Evolutionary conservation across 2,797 vertebrate species (phyloP).

Genomic region (Pangasius larnaudii): DNA sequence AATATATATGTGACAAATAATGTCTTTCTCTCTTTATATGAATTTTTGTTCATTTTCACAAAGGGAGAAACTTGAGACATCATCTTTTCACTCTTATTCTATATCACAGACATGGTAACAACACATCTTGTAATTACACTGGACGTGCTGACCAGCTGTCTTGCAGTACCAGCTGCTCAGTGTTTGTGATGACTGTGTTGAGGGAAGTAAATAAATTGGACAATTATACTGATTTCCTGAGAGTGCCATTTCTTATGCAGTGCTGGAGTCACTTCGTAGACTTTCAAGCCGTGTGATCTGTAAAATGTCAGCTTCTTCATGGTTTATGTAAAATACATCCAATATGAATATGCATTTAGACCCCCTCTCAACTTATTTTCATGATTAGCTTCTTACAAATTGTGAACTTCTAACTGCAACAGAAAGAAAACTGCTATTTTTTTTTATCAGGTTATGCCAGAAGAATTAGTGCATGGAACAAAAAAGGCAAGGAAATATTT

Average conservation of each 20-base stretch:
- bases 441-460: background rate
- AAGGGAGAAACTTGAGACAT: background rate
- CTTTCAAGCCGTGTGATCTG: conserved; percentile 10
- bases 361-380: background rate
- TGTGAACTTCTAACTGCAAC: background rate
- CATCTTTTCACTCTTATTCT: background rate
- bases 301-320: background rate
- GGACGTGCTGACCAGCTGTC: background rate
- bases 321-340: conserved; percentile 11
- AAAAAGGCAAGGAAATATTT: background rate
- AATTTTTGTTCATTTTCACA: background rate
- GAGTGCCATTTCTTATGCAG: background rate
- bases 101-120: background rate
- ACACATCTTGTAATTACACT: background rate
- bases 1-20: background rate
- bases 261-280: background rate
- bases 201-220: background rate
- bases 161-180: background rate
- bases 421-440: background rate
- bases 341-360: conserved; percentile 28
- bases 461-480: background rate
- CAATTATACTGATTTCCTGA: conserved; percentile 3
- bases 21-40: background rate
- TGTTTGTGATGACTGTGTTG: background rate
- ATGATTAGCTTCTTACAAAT: conserved; percentile 11